Evolutionary conservation across 2,797 vertebrate genomes (phyloP), one percentile per base, ranked within the genome.

Genomic region (Pangasius larnaudii): DNA sequence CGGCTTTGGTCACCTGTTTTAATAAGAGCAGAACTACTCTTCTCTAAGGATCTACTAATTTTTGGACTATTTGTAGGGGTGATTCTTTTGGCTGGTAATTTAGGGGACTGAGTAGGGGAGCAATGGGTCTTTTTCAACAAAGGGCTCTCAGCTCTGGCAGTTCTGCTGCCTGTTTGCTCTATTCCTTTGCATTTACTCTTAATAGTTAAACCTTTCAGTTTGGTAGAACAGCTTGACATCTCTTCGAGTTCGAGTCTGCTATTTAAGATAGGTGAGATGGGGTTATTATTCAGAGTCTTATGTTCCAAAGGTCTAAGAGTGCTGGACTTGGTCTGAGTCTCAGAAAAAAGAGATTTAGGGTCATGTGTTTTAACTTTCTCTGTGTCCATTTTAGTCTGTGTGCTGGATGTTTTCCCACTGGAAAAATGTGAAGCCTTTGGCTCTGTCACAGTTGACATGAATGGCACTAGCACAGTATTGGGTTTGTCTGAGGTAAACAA

Each of bases 131-230:
- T 96, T 92, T 93, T 96, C 89, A 90, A 91, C 84, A 95, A 93
- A 1, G 75, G 3, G 36, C 91, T 95, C 53, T 91, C 92, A 10
- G 36, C 36, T 61, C 36, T 61, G 56, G 58, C 5, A 42, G 89
- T 87, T 91, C 92, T 92, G 27, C 88, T 33, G 6, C 91, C 87
- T 30, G 90, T 86, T 72, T 90, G 90, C 86, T 97, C 96, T 0
- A 91, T 91, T 81, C 89, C 77, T 91, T 94, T 96, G 91, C 90
- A 92, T 91, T 94, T 97, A 89, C 93, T 96, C 92, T 96, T 98
- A 89, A 97, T 92, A 85, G 89, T 95, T 16, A 97, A 95, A 11
- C 95, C 96, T 92, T 96, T 98, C 14, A 97, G 92, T 93, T 96
- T 97, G 51, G 96, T 94, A 42, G 94, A 93, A 8, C 91, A 91